Evolutionary conservation across 1,140 invertebrate species (phyloP).

Genomic region (Pachyrhynchus sulphureomaculatus): DNA sequence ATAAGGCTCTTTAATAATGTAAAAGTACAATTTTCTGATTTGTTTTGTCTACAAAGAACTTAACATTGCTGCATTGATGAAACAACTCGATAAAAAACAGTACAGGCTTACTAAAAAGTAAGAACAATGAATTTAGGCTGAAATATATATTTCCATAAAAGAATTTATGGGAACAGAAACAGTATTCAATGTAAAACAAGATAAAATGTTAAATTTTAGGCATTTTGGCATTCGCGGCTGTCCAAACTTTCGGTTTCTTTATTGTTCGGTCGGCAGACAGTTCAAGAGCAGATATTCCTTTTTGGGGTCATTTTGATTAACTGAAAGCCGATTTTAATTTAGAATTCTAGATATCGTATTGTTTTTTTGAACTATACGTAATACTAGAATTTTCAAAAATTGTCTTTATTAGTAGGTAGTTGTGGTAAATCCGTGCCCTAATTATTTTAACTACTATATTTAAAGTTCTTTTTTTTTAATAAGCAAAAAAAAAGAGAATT

Average conservation of each 20-base stretch:
- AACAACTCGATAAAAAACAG: conserved; percentile 11
- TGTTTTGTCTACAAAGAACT: conserved; percentile 18
- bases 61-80: conserved; percentile 19
- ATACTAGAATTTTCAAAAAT: too few relatives aligned
- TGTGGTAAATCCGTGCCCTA: too few relatives aligned
- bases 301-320: background rate
- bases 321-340: background rate
- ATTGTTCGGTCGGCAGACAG: conserved; percentile 17
- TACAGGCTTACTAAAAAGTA: conserved; percentile 10
- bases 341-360: too few relatives aligned
- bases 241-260: conserved; percentile 37
- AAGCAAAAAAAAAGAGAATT: too few relatives aligned
- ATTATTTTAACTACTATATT: too few relatives aligned
- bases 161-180: conserved; percentile 37
- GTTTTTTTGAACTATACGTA: too few relatives aligned
- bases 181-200: conserved; percentile 48
- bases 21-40: too few relatives aligned
- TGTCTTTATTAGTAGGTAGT: too few relatives aligned
- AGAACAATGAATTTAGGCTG: conserved; percentile 22
- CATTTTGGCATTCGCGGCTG: conserved; percentile 20
- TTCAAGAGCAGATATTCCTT: background rate
- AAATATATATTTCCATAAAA: conserved; percentile 33
- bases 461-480: too few relatives aligned
- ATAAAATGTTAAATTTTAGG: conserved; percentile 42
- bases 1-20: too few relatives aligned